Evolutionary conservation across 2,888 invertebrate genomes (phyloP).

Genomic region (Drosophila merina): DNA sequence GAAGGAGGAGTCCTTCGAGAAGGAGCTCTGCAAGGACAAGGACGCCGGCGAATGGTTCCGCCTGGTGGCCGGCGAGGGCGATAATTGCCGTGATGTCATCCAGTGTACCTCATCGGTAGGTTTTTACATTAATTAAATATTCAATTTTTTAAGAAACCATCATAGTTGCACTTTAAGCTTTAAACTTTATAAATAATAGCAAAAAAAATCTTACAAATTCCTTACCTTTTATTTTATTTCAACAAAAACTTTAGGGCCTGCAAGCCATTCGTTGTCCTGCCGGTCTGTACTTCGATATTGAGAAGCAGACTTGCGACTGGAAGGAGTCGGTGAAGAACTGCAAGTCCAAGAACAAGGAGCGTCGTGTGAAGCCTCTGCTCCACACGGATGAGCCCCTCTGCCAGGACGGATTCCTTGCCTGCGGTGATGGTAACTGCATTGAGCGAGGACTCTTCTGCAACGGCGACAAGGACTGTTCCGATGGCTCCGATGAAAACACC

Average conservation of each 20-base stretch:
- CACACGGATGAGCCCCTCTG: slow-evolving; percentile 96
- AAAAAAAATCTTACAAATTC: neutral
- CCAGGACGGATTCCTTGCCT: slow-evolving; percentile 93
- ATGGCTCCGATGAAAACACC: slow-evolving; percentile 95
- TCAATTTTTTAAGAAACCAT: neutral
- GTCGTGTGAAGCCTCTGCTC: slow-evolving; percentile 93
- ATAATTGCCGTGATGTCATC: slow-evolving; percentile 97
- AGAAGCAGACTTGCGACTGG: slow-evolving; percentile 98
- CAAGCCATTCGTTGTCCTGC: slow-evolving; percentile 97
- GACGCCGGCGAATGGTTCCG: slow-evolving; percentile 98
- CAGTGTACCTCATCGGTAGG: slow-evolving; percentile 96
- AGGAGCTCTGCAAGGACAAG: slow-evolving; percentile 96
- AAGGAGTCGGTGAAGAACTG: slow-evolving; percentile 97
- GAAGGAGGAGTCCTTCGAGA: slow-evolving; percentile 94
- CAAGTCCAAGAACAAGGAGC: slow-evolving; percentile 94
- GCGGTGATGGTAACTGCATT: slow-evolving; percentile 93
- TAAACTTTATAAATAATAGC: no score
- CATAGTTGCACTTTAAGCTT: neutral
- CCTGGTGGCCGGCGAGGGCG: slow-evolving; percentile 93
- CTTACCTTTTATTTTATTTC: slow-evolving; percentile 2
- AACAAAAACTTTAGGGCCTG: slow-evolving; percentile 87
- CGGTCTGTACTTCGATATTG: slow-evolving; percentile 96
- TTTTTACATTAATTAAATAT: slow-evolving; percentile 55
- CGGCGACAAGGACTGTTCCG: slow-evolving; percentile 94
- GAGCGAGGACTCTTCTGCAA: slow-evolving; percentile 96